phyloP scores from a whole-genome alignment of 2,797 vertebrate species.

The Oreonectes daqikongensis region DNA sequence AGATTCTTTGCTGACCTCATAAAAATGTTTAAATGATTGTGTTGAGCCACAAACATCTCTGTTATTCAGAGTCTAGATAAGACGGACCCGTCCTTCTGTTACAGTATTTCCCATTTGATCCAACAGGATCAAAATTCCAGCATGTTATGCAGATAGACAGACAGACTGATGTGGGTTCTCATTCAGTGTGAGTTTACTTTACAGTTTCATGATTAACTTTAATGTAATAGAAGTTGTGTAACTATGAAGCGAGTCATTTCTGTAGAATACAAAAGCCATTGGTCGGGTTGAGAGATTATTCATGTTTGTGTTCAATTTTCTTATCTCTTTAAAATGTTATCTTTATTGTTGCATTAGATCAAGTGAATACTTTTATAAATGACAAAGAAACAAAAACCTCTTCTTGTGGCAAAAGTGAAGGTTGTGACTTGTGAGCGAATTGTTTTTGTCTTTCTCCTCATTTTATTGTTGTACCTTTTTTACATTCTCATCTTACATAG shows the following conservation, averaged over 20 bases:
- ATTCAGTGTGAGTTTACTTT: too few species aligned
- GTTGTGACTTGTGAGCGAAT: too few species aligned
- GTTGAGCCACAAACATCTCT: slow-evolving; percentile 4
- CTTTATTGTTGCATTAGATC: not conserved
- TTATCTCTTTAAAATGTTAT: not conserved
- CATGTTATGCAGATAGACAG: not conserved
- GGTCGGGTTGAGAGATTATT: not conserved
- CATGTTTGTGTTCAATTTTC: not conserved
- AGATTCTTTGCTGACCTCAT: not conserved
- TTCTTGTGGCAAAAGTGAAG: not conserved
- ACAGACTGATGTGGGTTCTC: not conserved
- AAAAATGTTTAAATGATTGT: not conserved
- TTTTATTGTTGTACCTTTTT: too few species aligned
- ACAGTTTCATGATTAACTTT: too few species aligned
- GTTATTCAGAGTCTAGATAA: not conserved
- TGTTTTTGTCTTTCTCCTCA: too few species aligned
- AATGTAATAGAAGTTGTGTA: too few species aligned
- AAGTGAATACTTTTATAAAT: not conserved
- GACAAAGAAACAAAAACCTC: not conserved
- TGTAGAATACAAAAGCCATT: not conserved
- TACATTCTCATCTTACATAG: too few species aligned
- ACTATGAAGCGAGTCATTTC: not conserved
- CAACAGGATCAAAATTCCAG: not conserved
- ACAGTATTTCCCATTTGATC: not conserved
- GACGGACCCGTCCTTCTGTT: not conserved